These are phyloP conservation scores for Melipona beecheii DNA, from an alignment of 2,888 invertebrate species.

Conservation along the genomic window DNA sequence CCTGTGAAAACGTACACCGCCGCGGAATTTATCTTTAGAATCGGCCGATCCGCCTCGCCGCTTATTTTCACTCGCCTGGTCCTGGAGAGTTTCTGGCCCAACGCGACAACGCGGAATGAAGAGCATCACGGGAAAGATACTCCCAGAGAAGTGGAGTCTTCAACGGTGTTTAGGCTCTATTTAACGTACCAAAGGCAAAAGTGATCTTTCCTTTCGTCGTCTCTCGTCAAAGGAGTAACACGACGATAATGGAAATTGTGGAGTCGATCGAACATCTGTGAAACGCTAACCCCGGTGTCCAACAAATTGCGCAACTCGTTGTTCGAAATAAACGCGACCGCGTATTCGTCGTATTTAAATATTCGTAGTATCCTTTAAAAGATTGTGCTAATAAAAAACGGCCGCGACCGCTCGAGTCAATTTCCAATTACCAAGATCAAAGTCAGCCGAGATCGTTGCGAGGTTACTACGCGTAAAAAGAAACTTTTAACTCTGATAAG, in stretches of 20 bases:
- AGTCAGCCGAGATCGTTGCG: constrained; percentile 47
- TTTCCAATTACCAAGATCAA: constrained; percentile 59
- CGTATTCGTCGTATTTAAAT: background rate
- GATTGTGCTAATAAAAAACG: background rate
- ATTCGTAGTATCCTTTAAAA: too few relatives aligned
- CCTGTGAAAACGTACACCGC: constrained; percentile 71
- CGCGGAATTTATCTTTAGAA: constrained; percentile 71
- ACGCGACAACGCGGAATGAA: constrained; percentile 22
- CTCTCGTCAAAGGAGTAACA: background rate
- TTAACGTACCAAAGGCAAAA: background rate
- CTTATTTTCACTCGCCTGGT: constrained; percentile 47
- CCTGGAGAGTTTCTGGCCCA: constrained; percentile 25
- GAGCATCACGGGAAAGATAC: background rate
- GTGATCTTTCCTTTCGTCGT: background rate
- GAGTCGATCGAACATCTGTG: background rate
- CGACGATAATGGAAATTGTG: background rate
- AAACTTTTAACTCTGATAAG: background rate
- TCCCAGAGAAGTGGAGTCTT: background rate
- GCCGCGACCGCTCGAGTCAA: constrained; percentile 31
- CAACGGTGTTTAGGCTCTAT: background rate
- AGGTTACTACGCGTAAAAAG: background rate
- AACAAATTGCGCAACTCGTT: background rate
- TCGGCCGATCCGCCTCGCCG: constrained; percentile 31
- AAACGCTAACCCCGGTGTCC: background rate
- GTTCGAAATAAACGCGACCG: background rate